Base-by-base conservation (phyloP, 2,888 invertebrate species). In the Campoplex nolae region DNA sequence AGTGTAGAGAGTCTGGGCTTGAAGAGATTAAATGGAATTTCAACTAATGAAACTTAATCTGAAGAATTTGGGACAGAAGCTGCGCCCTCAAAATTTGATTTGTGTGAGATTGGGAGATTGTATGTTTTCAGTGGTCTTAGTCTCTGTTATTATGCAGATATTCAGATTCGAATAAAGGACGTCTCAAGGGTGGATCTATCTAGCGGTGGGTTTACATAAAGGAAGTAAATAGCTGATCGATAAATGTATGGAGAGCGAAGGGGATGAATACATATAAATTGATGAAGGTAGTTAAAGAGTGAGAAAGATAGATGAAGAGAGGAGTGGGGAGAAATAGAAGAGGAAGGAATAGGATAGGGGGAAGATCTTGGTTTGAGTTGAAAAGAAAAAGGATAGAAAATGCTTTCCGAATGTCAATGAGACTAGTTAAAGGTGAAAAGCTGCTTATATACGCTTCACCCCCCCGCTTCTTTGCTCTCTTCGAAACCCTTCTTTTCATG, bases 391-490 rank as follows among this genome's bases (percentile, higher is more conserved):
- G 81, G 85, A 78, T 73, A 58, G 76, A 58, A 70, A 67, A 85
- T 83, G 75, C 84, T 87, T 85, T 87, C 80, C 82, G 89, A 88
- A 89, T 89, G 62, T 87, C 87, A 88, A 89, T 89, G 85, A 85
- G 82, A 81, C 84, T 80, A 87, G 86, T 86, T 86, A 77, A 84
- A 84, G 82, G 79, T 83, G 56, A 74, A 79, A 86, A 86, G 86
- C 83, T 76, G 78, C 42, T 58, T 23, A 23, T 23, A 23, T 45
- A 45, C 32, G 67, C 16, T 45, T 68, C 32, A 48, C 6, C 13
- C 58, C 56, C 65, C 13, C 38, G 38, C 74, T 23, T 0, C 4
- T 67, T 23, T 58, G 48, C 45, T 13, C 28, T 73, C 11, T 45
- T 54, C 42, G 6, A 4, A 16, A 9, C 32, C n/a, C 42, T 45